Conservation (phyloP, 2,888 invertebrate genomes). For the Drosophila kuntzei region DNA sequence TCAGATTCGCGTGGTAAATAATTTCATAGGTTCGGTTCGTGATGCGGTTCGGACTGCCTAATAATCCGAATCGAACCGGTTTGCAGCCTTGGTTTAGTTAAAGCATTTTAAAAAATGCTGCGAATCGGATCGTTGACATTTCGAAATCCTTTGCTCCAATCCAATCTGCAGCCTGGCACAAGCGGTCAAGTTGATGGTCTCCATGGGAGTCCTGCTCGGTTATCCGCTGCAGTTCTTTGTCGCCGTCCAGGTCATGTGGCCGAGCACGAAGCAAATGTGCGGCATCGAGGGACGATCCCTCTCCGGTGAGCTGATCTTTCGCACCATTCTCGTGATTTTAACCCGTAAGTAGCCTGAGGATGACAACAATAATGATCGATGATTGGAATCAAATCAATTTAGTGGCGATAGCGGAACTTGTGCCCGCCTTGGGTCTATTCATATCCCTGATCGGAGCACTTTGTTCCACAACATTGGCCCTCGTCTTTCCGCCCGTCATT, state of each 20-base stretch:
- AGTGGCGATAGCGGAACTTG: constrained; percentile 94
- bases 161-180: constrained; percentile 89
- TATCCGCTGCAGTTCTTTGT: constrained; percentile 98
- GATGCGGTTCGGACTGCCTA: too few relatives aligned
- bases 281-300: constrained; percentile 87
- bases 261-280: constrained; percentile 87
- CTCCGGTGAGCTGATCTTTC: constrained; percentile 89
- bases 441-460: constrained; percentile 97
- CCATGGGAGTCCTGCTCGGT: constrained; percentile 93
- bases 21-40: too few relatives aligned
- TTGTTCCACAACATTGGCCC: constrained; percentile 93
- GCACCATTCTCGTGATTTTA: constrained; percentile 90
- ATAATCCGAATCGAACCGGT: too few relatives aligned
- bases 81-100: too few relatives aligned
- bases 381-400: constrained; percentile 49
- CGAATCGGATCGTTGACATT: too few relatives aligned
- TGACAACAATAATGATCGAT: too few relatives aligned
- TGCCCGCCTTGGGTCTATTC: constrained; percentile 94
- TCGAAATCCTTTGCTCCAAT: background rate
- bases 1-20: too few relatives aligned
- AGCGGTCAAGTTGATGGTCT: constrained; percentile 93
- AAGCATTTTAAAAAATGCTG: too few relatives aligned
- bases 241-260: constrained; percentile 95
- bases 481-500: constrained; percentile 95
- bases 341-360: constrained; percentile 97